These are phyloP conservation scores for Trachythela sp. DNA, from an alignment of 64 coral and sea anemone genomes.

Conservation along the genomic window DNA sequence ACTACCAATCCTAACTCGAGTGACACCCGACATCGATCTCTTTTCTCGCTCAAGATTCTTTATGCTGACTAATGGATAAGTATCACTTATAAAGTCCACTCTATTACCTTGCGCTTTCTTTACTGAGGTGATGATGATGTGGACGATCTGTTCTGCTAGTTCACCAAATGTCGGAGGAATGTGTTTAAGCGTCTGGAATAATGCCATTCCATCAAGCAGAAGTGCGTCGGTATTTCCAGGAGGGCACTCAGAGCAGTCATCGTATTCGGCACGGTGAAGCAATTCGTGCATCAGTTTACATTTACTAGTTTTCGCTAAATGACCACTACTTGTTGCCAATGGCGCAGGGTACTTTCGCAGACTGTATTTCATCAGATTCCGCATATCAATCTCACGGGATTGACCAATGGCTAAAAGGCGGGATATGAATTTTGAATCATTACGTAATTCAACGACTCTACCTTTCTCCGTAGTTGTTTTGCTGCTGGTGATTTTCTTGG, in stretches of 20 bases:
- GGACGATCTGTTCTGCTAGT: background rate
- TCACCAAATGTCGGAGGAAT: constrained; percentile 1
- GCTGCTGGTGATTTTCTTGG: background rate
- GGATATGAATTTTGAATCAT: constrained; percentile 19
- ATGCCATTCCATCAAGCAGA: constrained; percentile 23
- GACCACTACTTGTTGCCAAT: background rate
- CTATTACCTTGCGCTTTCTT: too few relatives aligned
- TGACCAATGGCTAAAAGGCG: constrained; percentile 6
- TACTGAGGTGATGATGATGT: too few relatives aligned
- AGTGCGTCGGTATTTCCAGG: background rate
- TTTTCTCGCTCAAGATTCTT: background rate
- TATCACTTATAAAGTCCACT: constrained; percentile 11
- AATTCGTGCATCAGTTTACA: constrained; percentile 23
- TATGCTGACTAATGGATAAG: constrained; percentile 10
- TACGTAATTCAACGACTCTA: constrained; percentile 19
- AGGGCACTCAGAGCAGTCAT: background rate
- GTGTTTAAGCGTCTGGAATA: background rate
- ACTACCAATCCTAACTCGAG: too few relatives aligned
- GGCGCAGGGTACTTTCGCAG: background rate
- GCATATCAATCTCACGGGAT: constrained; percentile 7
- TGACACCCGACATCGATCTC: background rate
- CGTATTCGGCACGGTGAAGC: background rate
- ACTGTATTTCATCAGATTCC: constrained; percentile 8
- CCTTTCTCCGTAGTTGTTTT: background rate
- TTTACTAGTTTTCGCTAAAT: constrained; percentile 1